Percentiles rank a stretch among this genome's conserved stretches.
These are phyloP conservation scores for Tridacna gigas DNA, from an alignment of 2,888 invertebrate genomes.

Conservation along the genomic window DNA sequence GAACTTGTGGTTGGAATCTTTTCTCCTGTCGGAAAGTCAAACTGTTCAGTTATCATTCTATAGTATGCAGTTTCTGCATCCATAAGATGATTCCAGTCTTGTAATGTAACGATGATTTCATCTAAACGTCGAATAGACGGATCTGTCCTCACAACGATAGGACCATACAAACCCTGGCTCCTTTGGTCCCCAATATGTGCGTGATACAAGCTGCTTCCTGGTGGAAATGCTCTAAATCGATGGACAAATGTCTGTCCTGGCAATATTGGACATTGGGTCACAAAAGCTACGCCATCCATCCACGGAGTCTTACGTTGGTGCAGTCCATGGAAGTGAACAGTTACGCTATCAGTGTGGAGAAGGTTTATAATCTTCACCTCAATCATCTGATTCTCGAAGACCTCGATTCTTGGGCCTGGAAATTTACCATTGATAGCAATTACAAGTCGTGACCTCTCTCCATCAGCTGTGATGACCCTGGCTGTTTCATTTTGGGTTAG, in stretches of 20 bases:
- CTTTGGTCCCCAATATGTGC: slow-evolving; percentile 72
- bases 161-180: slow-evolving; percentile 69
- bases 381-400: slow-evolving; percentile 66
- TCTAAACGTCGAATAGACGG: neutral
- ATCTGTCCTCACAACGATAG: slow-evolving; percentile 62
- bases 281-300: slow-evolving; percentile 73
- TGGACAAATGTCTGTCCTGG: slow-evolving; percentile 72
- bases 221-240: slow-evolving; percentile 63
- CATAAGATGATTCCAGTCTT: slow-evolving; percentile 73
- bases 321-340: slow-evolving; percentile 75
- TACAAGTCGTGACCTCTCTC: slow-evolving; percentile 60
- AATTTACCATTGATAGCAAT: slow-evolving; percentile 70
- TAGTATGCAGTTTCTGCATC: slow-evolving; percentile 61
- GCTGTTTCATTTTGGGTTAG: neutral
- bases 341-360: slow-evolving; percentile 65
- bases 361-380: slow-evolving; percentile 65
- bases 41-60: slow-evolving; percentile 61
- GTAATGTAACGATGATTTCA: slow-evolving; percentile 63
- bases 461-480: slow-evolving; percentile 67
- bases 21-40: slow-evolving; percentile 41
- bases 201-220: slow-evolving; percentile 72
- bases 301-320: slow-evolving; percentile 69
- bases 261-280: slow-evolving; percentile 76
- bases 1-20: slow-evolving; percentile 40
- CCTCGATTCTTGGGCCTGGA: slow-evolving; percentile 74